Evolutionary conservation across 2,888 invertebrate species (phyloP), one percentile per base, ranked within the genome.

Genomic region (Eilema sororculum): DNA sequence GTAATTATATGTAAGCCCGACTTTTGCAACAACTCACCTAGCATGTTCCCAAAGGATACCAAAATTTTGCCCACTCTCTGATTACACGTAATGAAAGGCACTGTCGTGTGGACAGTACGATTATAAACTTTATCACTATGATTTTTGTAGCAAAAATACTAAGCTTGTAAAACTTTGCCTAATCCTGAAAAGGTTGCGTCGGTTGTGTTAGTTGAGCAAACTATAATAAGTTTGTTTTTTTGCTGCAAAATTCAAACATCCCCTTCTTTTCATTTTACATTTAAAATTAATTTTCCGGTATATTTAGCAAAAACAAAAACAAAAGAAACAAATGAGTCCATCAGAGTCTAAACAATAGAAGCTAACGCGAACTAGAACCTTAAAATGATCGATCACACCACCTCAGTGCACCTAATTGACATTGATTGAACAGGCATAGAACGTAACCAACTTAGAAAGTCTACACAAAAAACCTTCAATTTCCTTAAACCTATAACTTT

Each of bases 401-500:
- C 93, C 87, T 92, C 91, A 91, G 88, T 90, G 90, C 91, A 91
- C 76, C 91, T 95, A 95, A 95, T 95, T 95, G 95, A 95, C 95
- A 94, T 89, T 95, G 95, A 95, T 95, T 92, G 95, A 95, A 93
- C 92, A 92, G 91, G 86, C 86, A 85, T 83, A 85, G 81, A 84
- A 86, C 87, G 82, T 74, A 79, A 82, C 89, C 83, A 86, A 85
- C 78, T 79, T 82, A 64, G 59, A 68, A 65, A 33, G 83, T 73
- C 78, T 81, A 82, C 84, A 81, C 73, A 69, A 74, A 58, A 73
- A 81, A 79, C 76, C 70, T 74, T 75, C 67, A 76, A 65, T 72
- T 68, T 46, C 77, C 80, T 71, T 84, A 84, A 74, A 62, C 46
- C 3, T 56, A 64, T 76, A 57, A 73, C 13, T 28, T 75, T 84